phyloP scores from a whole-genome alignment of 2,797 vertebrate genomes.

The Pitangus sulphuratus region DNA sequence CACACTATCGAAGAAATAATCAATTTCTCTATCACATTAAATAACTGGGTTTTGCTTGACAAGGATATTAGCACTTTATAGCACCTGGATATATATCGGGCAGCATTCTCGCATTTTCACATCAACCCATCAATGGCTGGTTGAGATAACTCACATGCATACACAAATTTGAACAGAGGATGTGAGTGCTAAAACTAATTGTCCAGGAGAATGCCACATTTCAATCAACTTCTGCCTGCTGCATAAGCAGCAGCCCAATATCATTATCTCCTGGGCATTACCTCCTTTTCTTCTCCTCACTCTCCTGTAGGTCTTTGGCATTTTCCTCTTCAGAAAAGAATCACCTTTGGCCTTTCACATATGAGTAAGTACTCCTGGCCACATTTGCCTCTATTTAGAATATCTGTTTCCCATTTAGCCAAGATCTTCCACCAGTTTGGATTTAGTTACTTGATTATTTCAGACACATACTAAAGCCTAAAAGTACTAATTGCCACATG shows the following conservation, averaged over 20 bases:
- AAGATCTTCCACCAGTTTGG: neutral
- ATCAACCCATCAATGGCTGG: neutral
- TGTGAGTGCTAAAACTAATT: neutral
- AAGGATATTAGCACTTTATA: neutral
- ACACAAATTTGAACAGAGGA: neutral
- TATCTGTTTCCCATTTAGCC: neutral
- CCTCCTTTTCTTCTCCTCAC: neutral
- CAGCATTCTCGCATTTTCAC: neutral
- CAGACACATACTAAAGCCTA: neutral
- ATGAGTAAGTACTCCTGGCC: neutral
- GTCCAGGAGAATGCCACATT: neutral
- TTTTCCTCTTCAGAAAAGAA: neutral
- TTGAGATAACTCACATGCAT: neutral
- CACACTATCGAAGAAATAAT: neutral
- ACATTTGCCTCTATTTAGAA: neutral
- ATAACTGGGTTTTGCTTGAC: neutral
- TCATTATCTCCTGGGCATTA: neutral
- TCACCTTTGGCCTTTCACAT: neutral
- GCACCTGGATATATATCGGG: neutral
- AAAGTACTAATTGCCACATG: neutral
- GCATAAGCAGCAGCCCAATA: neutral
- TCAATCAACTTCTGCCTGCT: neutral
- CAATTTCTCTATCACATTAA: neutral
- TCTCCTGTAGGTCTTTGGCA: neutral
- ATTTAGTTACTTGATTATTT: neutral